Evolutionary conservation across 2,888 invertebrate genomes (phyloP).

Genomic region (Drosophila lutescens): DNA sequence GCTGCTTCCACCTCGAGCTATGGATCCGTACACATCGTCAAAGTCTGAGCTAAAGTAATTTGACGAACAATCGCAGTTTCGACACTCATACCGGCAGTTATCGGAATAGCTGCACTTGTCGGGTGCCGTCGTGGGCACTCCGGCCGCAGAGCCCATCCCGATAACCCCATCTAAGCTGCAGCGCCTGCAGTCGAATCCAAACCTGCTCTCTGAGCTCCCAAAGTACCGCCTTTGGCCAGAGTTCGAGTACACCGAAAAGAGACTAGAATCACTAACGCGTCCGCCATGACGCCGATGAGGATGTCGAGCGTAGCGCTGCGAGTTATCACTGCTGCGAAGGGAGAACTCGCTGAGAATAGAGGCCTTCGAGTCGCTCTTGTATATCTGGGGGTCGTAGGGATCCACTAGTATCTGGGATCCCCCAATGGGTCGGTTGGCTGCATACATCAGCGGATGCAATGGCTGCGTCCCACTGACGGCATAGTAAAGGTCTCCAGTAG

Average conservation of each 20-base stretch:
- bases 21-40: slow-evolving; percentile 82
- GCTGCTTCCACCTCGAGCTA: slow-evolving; percentile 69
- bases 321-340: slow-evolving; percentile 83
- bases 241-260: slow-evolving; percentile 78
- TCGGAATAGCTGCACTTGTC: slow-evolving; percentile 84
- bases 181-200: slow-evolving; percentile 83
- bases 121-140: slow-evolving; percentile 44
- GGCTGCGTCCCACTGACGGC: slow-evolving; percentile 59
- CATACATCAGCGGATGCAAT: slow-evolving; percentile 78
- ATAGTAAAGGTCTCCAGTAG: slow-evolving; percentile 69
- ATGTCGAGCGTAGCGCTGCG: slow-evolving; percentile 70
- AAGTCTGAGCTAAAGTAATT: slow-evolving; percentile 84
- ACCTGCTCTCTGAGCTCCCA: slow-evolving; percentile 84
- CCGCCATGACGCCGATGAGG: slow-evolving; percentile 63
- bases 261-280: slow-evolving; percentile 81
- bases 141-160: slow-evolving; percentile 24
- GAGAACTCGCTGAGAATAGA: slow-evolving; percentile 84
- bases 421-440: slow-evolving; percentile 80
- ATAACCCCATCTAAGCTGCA: slow-evolving; percentile 83
- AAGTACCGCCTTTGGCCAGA: slow-evolving; percentile 82
- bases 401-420: slow-evolving; percentile 82
- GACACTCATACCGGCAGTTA: slow-evolving; percentile 83
- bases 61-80: slow-evolving; percentile 84
- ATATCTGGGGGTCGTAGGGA: slow-evolving; percentile 81
- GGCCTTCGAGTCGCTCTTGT: slow-evolving; percentile 84